Base-by-base conservation (phyloP, 2,888 invertebrate species). In the Abrostola triplasia region DNA sequence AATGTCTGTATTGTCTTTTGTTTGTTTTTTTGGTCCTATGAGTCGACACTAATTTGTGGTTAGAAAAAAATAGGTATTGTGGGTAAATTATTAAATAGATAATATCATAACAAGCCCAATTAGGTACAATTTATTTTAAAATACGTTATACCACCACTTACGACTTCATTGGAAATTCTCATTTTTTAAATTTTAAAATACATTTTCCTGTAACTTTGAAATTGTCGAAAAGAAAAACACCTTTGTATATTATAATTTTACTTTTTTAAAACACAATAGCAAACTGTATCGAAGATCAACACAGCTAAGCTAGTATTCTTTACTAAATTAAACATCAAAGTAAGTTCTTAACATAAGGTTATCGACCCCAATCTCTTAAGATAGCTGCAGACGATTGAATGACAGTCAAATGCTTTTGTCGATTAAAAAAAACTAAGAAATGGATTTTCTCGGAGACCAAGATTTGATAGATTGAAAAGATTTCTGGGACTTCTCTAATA, bases 361-460 rank as follows among this genome's bases (percentile, higher is more conserved):
- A 49, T 37, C 56, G 44, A 73, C 52, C 68, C 7, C 12, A 13
- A 42, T 1, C 73, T 38, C 73, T n/a, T 2, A 42, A 40, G 73
- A 53, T 38, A 42, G 40, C 44, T 36, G 10, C 13, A 44, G 5
- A 50, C 59, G 42, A 69, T 65, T 72, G 42, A 40, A 55, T 36
- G 36, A 8, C n/a, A 24, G 7, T 9, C 6, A 56, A 11, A 49
- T 42, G 6, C 36, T 8, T 67, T 52, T 38, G 48, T 60, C 53
- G 35, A 51, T 44, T 13, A 13, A 44, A 44, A 42, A 44, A 12
- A 44, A 44, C 44, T 11, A 44, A 44, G 12, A 13, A 12, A 4
- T 42, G 12, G 44, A 44, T 44, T 12, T 7, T 13, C 12, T 44
- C 6, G 13, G 6, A 44, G 12, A 41, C n/a, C 24, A 24, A 1